Base-by-base conservation (phyloP, 2,113 vertebrate genomes). In the Erinaceus europaeus region DNA sequence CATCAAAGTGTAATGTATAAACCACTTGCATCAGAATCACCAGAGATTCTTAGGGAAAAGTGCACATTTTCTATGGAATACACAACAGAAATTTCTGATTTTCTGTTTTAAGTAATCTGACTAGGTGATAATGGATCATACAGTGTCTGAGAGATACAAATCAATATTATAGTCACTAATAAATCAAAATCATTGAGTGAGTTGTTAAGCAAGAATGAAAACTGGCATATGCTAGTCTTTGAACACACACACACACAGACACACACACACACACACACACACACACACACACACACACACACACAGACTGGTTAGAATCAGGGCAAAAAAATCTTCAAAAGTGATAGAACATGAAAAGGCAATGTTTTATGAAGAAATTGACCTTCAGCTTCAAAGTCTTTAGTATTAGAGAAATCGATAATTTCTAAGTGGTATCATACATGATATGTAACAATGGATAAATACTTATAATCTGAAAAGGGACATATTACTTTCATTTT, bases 281-380 rank as follows among this genome's bases (percentile, higher is more conserved):
- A n/a, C n/a, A n/a, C n/a, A n/a, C n/a, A n/a, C n/a, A n/a, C n/a
- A n/a, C n/a, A n/a, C n/a, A n/a, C n/a, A n/a, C n/a, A n/a, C n/a
- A n/a, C n/a, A n/a, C n/a, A 86, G 57, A 61, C 42, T 91, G 57
- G 25, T 90, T 52, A 79, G 52, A 64, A 79, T 94, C 48, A 80
- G 71, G 34, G 36, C 42, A 73, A 52, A 42, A 21, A 69, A n/a
- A 34, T 91, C 64, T 87, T 91, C 34, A 74, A 32, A 68, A 65
- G 62, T 57, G 21, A 27, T 38, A 34, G 82, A 25, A 42, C 53
- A 50, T 40, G 29, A 44, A 53, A 52, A n/a, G n/a, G n/a, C n/a
- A n/a, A 68, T 23, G 53, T 82, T 67, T 82, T 69, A 14, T 55
- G 36, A 88, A 48, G 64, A 38, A 77, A 69, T 9, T 10, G 76